phyloP scores from a whole-genome alignment of 2,888 invertebrate genomes.

The Tenodera sinensis region DNA sequence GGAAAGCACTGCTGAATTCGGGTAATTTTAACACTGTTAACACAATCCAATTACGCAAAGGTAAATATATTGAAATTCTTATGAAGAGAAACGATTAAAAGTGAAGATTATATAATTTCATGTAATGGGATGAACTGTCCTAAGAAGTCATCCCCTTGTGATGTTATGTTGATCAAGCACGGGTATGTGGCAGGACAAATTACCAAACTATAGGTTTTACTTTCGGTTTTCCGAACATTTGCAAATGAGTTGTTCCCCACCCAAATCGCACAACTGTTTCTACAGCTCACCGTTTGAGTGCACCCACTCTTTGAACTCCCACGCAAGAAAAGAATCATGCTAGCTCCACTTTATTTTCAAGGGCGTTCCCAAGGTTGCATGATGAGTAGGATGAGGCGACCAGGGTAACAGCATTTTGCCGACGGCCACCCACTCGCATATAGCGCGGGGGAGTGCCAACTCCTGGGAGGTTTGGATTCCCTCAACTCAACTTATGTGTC shows the following conservation, averaged over 20 bases:
- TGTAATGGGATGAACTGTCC: too few relatives aligned
- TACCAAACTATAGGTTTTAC: background rate
- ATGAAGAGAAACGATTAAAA: too few relatives aligned
- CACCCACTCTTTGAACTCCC: background rate
- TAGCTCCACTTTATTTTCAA: background rate
- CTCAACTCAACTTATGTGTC: background rate
- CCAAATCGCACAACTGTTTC: background rate
- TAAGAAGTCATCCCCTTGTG: too few relatives aligned
- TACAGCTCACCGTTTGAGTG: background rate
- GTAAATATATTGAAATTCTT: too few relatives aligned
- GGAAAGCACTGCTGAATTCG: too few relatives aligned
- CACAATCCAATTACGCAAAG: too few relatives aligned
- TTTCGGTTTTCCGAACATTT: background rate
- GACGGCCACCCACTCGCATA: background rate
- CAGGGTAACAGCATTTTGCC: too few relatives aligned
- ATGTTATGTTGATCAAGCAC: too few relatives aligned
- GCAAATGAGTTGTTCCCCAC: background rate
- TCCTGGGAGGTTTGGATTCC: background rate
- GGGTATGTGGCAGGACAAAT: background rate
- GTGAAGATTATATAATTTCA: too few relatives aligned
- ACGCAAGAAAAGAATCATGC: background rate
- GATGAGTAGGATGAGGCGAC: background rate
- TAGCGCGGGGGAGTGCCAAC: background rate
- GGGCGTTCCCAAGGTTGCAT: conserved; percentile 9
- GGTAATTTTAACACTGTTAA: too few relatives aligned